A percentile compares a stretch with the other conserved stretches of the same genome.
These are phyloP conservation scores for Ganaspis sp. DNA, from an alignment of 1,140 invertebrate species.

Conservation along the genomic window DNA sequence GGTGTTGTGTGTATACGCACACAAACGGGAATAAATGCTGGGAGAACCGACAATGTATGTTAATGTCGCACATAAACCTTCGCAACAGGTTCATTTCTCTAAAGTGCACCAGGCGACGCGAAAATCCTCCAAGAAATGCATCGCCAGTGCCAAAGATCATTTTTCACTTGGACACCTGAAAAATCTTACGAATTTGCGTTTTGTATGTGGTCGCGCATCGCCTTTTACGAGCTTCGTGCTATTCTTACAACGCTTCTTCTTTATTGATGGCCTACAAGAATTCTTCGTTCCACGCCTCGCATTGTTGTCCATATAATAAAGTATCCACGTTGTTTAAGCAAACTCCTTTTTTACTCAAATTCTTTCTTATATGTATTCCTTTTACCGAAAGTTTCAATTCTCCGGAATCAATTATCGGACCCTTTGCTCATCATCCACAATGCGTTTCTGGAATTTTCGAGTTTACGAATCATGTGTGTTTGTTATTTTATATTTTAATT, in stretches of 20 bases:
- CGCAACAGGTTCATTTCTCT: slow-evolving; percentile 73
- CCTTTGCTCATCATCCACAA: not conserved
- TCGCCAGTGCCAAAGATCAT: slow-evolving; percentile 56
- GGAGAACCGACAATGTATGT: slow-evolving; percentile 64
- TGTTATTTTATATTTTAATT: too few species aligned
- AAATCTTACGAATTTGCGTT: slow-evolving; percentile 53
- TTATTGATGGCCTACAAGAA: slow-evolving; percentile 24
- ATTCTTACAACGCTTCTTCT: slow-evolving; percentile 16
- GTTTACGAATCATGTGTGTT: too few species aligned
- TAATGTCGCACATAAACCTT: slow-evolving; percentile 71
- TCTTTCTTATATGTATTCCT: not conserved
- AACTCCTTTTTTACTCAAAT: not conserved
- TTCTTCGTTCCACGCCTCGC: slow-evolving; percentile 21
- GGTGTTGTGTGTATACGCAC: slow-evolving; percentile 37
- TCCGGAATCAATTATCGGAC: too few species aligned
- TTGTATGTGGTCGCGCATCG: slow-evolving; percentile 40
- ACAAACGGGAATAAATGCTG: slow-evolving; percentile 40
- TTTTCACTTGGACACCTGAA: slow-evolving; percentile 65
- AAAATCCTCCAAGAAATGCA: slow-evolving; percentile 66
- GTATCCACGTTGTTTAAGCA: not conserved
- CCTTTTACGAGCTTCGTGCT: slow-evolving; percentile 11
- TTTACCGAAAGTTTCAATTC: too few species aligned
- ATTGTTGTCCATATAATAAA: slow-evolving; percentile 19
- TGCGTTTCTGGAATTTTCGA: too few species aligned
- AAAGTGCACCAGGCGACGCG: slow-evolving; percentile 41